These are phyloP conservation scores for Sitodiplosis mosellana DNA, from an alignment of 1,140 invertebrate genomes.

Conservation along the genomic window DNA sequence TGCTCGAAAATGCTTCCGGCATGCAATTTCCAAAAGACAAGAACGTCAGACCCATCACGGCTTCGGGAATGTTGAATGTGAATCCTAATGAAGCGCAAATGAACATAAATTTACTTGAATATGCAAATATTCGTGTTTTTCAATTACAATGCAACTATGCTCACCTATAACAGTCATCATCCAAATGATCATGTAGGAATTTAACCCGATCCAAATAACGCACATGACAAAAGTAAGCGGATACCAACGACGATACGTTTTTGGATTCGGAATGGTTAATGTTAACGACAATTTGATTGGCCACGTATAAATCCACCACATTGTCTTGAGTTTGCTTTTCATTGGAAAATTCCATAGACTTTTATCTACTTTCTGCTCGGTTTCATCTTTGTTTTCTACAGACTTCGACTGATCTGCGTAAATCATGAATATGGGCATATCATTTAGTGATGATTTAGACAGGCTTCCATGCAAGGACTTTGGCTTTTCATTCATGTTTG, in stretches of 20 bases:
- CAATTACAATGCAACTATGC: conserved; percentile 5
- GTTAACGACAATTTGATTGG: conserved; percentile 46
- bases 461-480: background rate
- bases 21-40: conserved; percentile 59
- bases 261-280: conserved; percentile 56
- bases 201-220: conserved; percentile 63
- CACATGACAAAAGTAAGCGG: conserved; percentile 71
- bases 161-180: conserved; percentile 74
- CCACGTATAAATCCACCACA: conserved; percentile 45
- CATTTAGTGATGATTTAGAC: background rate
- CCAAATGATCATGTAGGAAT: conserved; percentile 79
- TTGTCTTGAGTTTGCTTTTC: conserved; percentile 8
- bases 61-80: conserved; percentile 59
- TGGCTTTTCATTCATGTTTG: background rate
- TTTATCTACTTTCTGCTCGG: conserved; percentile 11
- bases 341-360: conserved; percentile 21
- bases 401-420: background rate
- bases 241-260: conserved; percentile 46
- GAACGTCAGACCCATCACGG: conserved; percentile 51
- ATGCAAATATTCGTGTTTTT: conserved; percentile 55
- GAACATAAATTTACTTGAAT: conserved; percentile 62
- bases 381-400: background rate
- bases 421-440: background rate
- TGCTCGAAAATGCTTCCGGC: conserved; percentile 71
- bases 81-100: conserved; percentile 30